Evolutionary conservation across 2,888 invertebrate genomes (phyloP), one percentile per base, ranked within the genome.

Genomic region (Orchesellides sinensis): DNA sequence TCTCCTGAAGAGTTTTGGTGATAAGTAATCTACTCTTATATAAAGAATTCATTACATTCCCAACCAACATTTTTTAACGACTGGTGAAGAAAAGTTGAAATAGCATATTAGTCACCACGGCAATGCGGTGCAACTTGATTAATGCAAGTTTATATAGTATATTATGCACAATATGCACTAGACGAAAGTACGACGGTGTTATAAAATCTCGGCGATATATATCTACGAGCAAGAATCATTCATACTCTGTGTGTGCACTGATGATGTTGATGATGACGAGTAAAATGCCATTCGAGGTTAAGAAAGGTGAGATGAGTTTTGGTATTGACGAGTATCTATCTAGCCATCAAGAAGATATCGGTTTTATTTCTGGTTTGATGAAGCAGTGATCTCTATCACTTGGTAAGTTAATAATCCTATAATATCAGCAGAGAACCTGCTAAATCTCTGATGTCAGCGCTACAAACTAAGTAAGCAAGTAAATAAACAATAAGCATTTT

Each of bases 351-450:
- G 52, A 49, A 75, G 56, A 56, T 66, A 66, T 75, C 75, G 52
- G 56, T 75, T 66, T 75, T 75, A 65, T 75, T 65, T 74, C 74
- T 52, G 32, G 74, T 74, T 74, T 74, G 52, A 74, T 74, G 74
- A 63, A 29, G 32, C 8, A 29, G 17, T 29, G 59, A 59, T 27
- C 59, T 59, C 6, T n/a, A n/a, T n/a, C n/a, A n/a, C n/a, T n/a
- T n/a, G n/a, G n/a, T n/a, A n/a, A n/a, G n/a, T n/a, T n/a, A n/a
- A n/a, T n/a, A n/a, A n/a, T n/a, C n/a, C n/a, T n/a, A n/a, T n/a
- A n/a, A n/a, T n/a, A n/a, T n/a, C n/a, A n/a, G n/a, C n/a, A n/a
- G n/a, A n/a, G n/a, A n/a, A n/a, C n/a, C 56, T 56, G 5, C 19
- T 56, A 23, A 27, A 29, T 27, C 59, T 29, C 27, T 59, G 8